A percentile compares a stretch with the other conserved stretches of the same genome.
Conservation (phyloP, 2,113 vertebrate species). For the Anguilla japonica region DNA sequence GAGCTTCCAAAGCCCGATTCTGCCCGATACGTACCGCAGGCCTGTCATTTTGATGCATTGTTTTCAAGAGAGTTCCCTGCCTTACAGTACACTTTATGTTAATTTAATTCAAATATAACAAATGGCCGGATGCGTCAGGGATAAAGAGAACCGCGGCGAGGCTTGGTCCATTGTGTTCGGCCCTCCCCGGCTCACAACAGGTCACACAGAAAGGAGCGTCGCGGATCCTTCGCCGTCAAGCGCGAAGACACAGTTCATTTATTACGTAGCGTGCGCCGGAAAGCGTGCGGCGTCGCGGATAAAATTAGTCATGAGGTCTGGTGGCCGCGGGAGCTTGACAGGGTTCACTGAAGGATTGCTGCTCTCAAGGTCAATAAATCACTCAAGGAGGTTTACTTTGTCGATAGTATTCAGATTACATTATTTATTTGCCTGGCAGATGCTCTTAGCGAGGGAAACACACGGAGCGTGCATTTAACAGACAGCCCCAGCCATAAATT, state of each 20-base stretch:
- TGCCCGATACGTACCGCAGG: slow-evolving; percentile 17
- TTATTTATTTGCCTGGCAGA: neutral
- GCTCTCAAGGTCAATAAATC: slow-evolving; percentile 20
- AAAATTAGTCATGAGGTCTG: neutral
- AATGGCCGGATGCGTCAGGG: slow-evolving; percentile 40
- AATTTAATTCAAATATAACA: slow-evolving; percentile 41
- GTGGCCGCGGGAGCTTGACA: neutral
- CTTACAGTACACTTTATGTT: slow-evolving; percentile 41
- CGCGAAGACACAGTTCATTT: neutral
- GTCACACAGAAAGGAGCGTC: neutral
- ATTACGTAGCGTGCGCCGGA: neutral
- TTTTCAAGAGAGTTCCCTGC: slow-evolving; percentile 26
- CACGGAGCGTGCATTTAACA: neutral
- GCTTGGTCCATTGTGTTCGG: neutral
- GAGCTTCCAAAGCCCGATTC: slow-evolving; percentile 14
- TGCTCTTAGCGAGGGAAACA: neutral
- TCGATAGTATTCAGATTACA: slow-evolving; percentile 1
- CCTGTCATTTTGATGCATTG: slow-evolving; percentile 43
- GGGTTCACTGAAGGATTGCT: slow-evolving; percentile 2
- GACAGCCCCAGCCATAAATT: neutral
- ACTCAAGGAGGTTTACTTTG: neutral
- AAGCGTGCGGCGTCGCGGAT: neutral
- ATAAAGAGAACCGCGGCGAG: slow-evolving; percentile 34
- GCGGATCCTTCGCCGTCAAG: neutral
- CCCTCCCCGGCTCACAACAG: neutral